Conservation (phyloP, 2,888 invertebrate genomes). For the Drosophila helvetica region DNA sequence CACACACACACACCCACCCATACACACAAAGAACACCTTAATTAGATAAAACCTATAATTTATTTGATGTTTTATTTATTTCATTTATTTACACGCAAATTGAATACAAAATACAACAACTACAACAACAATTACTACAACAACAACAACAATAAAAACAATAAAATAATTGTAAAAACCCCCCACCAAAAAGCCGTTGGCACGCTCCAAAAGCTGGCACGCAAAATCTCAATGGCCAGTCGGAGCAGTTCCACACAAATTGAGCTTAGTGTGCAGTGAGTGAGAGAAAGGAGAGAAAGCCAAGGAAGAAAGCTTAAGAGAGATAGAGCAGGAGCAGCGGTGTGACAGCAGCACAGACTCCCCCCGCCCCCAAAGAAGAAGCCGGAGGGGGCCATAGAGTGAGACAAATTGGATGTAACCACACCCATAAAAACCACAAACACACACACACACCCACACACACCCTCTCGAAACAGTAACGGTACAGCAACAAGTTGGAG, state of each 20-base stretch:
- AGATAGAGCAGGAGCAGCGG: slow-evolving; percentile 31
- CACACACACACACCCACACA: slow-evolving; percentile 18
- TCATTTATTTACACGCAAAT: slow-evolving; percentile 75
- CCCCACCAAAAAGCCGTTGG: slow-evolving; percentile 85
- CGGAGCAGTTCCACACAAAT: slow-evolving; percentile 81
- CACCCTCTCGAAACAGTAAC: slow-evolving; percentile 26
- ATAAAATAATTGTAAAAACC: slow-evolving; percentile 35
- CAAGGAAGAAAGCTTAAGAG: neutral
- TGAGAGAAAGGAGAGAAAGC: slow-evolving; percentile 19
- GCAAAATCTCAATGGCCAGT: slow-evolving; percentile 81
- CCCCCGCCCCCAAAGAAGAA: slow-evolving; percentile 4
- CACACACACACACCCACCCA: slow-evolving; percentile 10
- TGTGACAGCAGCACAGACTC: slow-evolving; percentile 19
- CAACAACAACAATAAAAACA: slow-evolving; percentile 38
- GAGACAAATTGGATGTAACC: slow-evolving; percentile 32
- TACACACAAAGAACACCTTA: slow-evolving; percentile 29
- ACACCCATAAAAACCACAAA: slow-evolving; percentile 15
- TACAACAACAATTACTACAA: slow-evolving; percentile 26
- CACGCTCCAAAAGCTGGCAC: slow-evolving; percentile 85
- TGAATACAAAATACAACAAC: slow-evolving; percentile 56
- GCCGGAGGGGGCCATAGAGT: slow-evolving; percentile 14
- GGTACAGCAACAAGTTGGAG: slow-evolving; percentile 61
- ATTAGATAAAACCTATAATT: slow-evolving; percentile 59
- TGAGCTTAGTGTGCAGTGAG: slow-evolving; percentile 79
- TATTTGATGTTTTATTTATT: slow-evolving; percentile 72